Evolutionary conservation across 1,140 invertebrate genomes (phyloP), one percentile per base, ranked within the genome.

Genomic region (Heliothis subflexa): DNA sequence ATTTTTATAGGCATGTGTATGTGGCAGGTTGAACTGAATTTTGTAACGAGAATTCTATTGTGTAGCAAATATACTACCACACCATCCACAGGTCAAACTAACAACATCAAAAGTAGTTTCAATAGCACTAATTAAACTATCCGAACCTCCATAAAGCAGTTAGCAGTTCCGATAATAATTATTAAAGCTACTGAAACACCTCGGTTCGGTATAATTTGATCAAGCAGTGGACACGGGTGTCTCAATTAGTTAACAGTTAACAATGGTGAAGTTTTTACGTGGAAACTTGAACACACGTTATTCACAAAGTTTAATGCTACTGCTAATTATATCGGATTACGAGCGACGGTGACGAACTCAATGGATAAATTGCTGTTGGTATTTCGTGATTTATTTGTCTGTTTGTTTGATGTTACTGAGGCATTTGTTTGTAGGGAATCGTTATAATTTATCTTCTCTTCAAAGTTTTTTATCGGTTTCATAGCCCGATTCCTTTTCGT

Each of bases 181-280:
- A 12, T 7, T 28, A 50, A 52, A 52, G 13, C 45, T 49, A 25
- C 45, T 52, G 21, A 21, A 52, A 52, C 45, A 68, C 64, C 13
- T 50, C 47, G 10, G 13, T 49, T 16, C 13, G 18, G 4, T 10
- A 28, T 52, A 68, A 68, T 68, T 68, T 28, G 47, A 68, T 68
- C 64, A 68, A 52, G 64, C 10, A 12, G 12, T 28, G 4, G 18
- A 40, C 25, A 62, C 28, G 59, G 33, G 33, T 28, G 64, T 49
- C 40, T 49, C 18, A 49, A 50, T 50, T 68, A 68, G 47, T 47
- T 52, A 47, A 13, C 21, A 68, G 11, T 52, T 50, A 68, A 68
- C 64, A 68, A 68, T 68, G 45, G 40, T 25, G 45, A 68, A 68
- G 64, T 68, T 68, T 68, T 68, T 68, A 68, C 64, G 11, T 68